Evolutionary conservation across 2,888 invertebrate genomes (phyloP).

Genomic region (Allacma fusca): DNA sequence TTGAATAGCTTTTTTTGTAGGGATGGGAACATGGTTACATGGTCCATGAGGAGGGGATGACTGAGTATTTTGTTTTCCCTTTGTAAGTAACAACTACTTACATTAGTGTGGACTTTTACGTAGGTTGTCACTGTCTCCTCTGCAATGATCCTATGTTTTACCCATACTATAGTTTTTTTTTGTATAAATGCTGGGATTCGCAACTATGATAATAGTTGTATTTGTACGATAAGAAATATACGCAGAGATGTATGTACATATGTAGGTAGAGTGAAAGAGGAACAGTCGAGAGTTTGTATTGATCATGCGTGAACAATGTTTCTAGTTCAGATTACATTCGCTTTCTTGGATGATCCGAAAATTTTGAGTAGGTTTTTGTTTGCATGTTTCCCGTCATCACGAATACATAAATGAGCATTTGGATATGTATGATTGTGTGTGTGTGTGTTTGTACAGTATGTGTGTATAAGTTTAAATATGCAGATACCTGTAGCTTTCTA

Average conservation of each 20-base stretch:
- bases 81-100: too few species aligned
- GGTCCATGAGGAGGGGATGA: background rate
- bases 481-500: background rate
- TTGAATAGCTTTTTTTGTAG: background rate
- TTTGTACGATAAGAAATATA: background rate
- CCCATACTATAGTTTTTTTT: too few species aligned
- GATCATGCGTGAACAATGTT: slow-evolving; percentile 26
- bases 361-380: background rate
- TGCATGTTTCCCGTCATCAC: background rate
- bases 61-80: too few species aligned
- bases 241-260: background rate
- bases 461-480: background rate
- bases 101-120: too few species aligned
- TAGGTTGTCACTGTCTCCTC: too few species aligned
- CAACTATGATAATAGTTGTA: background rate
- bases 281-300: slow-evolving; percentile 13
- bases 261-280: background rate
- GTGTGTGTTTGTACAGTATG: background rate
- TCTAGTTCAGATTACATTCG: background rate
- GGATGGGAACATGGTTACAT: background rate
- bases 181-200: background rate
- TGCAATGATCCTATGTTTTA: too few species aligned
- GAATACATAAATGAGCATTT: background rate
- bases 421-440: background rate
- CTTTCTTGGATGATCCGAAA: background rate